Evolutionary conservation across 2,113 vertebrate genomes (phyloP), one percentile per base, ranked within the genome.

Genomic region (Montifringilla adamsi): DNA sequence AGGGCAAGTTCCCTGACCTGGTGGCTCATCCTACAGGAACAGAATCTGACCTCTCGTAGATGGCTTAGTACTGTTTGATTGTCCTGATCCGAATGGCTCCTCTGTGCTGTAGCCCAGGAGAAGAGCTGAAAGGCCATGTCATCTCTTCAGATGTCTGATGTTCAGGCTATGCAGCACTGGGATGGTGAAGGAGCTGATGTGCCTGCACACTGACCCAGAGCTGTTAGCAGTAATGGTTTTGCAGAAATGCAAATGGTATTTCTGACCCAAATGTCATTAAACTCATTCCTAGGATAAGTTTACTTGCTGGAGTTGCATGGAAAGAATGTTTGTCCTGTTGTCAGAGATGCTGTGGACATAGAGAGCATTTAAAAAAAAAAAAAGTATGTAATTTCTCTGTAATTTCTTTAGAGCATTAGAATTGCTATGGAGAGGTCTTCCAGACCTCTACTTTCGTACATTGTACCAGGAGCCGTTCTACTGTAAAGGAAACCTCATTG

Each of bases 1-100:
- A 80, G 56, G 30, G 43, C 1, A 2, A 95, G 85, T 92, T 97
- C 70, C 95, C 73, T 95, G 55, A 93, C 77, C 76, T 23, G 1
- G 33, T 91, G 68, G 90, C 47, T 97, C 86, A 97, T 91, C 84
- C 66, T 53, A 44, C 33, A 84, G 56, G 84, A 82, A 44, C 13
- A 35, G 78, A 74, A 13, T 60, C 56, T 88, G 77, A 95, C 76
- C 88, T 72, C 72, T 85, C 33, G 9, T 39, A 94, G 67, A 56
- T 94, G 31, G 4, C 59, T 86, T 37, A 62, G 9, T 62, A 70
- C 92, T 83, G 82, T 35, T 93, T 91, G 63, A 22, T 23, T 90
- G 62, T 85, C 68, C 77, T 86, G 69, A 64, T 95, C 59, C 62
- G 55, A 60, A 59, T 43, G 58, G 59, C 50, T 87, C 68, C 73